phyloP scores from a whole-genome alignment of 2,797 vertebrate species.

The Myotis findleyi region DNA sequence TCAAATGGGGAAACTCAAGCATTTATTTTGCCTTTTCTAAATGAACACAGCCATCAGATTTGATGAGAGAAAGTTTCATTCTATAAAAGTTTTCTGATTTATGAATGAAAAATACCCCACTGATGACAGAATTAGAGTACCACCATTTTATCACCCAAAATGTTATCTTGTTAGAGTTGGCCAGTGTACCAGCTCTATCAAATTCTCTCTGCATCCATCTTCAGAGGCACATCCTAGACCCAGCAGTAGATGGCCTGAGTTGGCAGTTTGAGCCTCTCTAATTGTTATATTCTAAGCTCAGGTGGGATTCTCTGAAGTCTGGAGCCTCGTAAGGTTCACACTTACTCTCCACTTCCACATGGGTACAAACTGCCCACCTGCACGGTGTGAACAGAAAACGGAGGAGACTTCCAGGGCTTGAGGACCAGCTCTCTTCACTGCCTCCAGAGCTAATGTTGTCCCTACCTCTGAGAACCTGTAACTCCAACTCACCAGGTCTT shows the following conservation, averaged over 20 bases:
- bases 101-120: neutral
- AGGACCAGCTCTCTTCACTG: neutral
- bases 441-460: neutral
- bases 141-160: neutral
- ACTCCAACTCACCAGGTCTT: neutral
- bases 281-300: slow-evolving; percentile 88
- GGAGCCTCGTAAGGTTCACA: slow-evolving; percentile 75
- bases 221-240: slow-evolving; percentile 84
- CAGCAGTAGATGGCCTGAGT: slow-evolving; percentile 86
- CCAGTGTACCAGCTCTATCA: neutral
- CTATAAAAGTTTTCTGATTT: neutral
- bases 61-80: neutral
- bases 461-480: neutral
- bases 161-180: neutral
- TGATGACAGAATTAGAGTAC: neutral
- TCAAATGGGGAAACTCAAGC: neutral
- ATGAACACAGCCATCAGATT: neutral
- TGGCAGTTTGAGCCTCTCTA: slow-evolving; percentile 87
- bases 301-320: slow-evolving; percentile 89
- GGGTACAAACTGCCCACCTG: slow-evolving; percentile 81
- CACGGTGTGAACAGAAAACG: slow-evolving; percentile 80
- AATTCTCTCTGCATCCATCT: neutral
- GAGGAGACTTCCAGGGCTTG: neutral
- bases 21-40: neutral
- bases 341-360: slow-evolving; percentile 79